Evolutionary conservation across 2,888 invertebrate species (phyloP), one percentile per base, ranked within the genome.

Genomic region (Rugalucina vietnamica): DNA sequence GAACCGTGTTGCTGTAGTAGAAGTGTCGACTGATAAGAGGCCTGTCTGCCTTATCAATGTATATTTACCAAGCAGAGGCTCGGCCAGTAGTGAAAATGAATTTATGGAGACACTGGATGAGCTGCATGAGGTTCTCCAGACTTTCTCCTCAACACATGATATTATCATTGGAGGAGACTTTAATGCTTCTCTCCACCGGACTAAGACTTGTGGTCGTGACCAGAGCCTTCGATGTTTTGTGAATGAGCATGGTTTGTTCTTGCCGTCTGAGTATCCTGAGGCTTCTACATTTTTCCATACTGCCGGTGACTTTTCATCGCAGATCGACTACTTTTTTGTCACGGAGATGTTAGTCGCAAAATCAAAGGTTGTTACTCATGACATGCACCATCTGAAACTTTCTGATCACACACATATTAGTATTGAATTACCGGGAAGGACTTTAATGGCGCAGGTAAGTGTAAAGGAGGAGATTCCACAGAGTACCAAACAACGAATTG

Each of bases 131-230:
- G 24, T 76, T 37, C 18, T 43, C 43, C 8, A 43, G 18, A 43
- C 43, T 18, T 43, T 12, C 43, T 18, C 43, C 43, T 12, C 18
- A 12, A 8, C 8, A 12, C 75, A 76, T 36, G 27, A 32, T 14
- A 60, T 76, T 18, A 27, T 76, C 14, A 3, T 76, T n/a, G 76
- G 76, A n/a, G 76, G 60, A 21, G 76, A 76, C 24, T 36, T 76
- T 5, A 76, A 76, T 37, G 36, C 76, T 8, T 76, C 76, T 37
- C n/a, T 76, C 24, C 76, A 76, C 32, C 1, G 76, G 37, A n/a
- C 12, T 1, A 3, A 29, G n/a, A 36, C 34, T n/a, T 1, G 2
- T 39, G 14, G 18, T 1, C 24, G 50, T 21, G 76, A 76, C 21
- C n/a, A 32, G 24, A 8, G 21, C 24, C 37, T 60, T 14, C 14